Evolutionary conservation across 2,113 vertebrate species (phyloP).

Genomic region (Thermophis baileyi): DNA sequence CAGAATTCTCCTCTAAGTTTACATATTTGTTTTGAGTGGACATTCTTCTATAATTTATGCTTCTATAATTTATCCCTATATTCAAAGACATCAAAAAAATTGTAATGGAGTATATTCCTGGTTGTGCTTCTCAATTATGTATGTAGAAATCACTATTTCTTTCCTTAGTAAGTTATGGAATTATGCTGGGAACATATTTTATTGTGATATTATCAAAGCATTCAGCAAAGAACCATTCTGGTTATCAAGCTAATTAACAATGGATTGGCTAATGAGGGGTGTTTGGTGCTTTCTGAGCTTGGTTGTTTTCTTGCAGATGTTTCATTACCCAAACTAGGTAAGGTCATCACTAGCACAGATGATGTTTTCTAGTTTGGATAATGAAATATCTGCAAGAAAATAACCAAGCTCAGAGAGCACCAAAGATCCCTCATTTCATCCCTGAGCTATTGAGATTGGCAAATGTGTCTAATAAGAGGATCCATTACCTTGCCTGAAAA

Average conservation of each 20-base stretch:
- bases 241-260: background rate
- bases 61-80: background rate
- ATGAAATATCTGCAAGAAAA: too few species aligned
- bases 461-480: background rate
- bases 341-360: background rate
- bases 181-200: background rate
- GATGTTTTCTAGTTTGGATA: too few species aligned
- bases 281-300: background rate
- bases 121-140: background rate
- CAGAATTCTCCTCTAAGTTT: background rate
- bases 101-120: background rate
- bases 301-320: background rate
- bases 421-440: background rate
- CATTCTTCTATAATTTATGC: background rate
- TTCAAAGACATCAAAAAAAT: background rate
- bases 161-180: background rate
- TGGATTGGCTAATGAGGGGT: background rate
- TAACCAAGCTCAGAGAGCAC: too few species aligned
- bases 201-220: background rate
- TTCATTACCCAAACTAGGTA: background rate
- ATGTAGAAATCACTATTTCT: background rate
- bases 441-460: background rate
- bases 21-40: background rate
- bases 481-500: background rate
- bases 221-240: background rate